These are phyloP conservation scores for Varecia variegata DNA, from an alignment of 2,797 vertebrate species.

Conservation along the genomic window DNA sequence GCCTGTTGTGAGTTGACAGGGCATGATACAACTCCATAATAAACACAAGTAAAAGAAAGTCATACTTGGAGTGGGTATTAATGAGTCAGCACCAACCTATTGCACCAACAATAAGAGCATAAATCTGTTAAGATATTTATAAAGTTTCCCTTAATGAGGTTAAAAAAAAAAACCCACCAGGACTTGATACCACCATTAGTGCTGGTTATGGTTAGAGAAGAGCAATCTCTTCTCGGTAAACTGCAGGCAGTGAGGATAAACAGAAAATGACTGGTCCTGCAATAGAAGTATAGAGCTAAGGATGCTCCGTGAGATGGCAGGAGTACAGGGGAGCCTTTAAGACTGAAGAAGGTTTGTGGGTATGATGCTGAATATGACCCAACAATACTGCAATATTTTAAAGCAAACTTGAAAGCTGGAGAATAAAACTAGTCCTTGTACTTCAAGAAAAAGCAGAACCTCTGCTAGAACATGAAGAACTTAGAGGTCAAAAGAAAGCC, in stretches of 20 bases:
- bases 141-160: background rate
- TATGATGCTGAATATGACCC: background rate
- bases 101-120: background rate
- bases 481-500: slow-evolving; percentile 38
- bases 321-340: background rate
- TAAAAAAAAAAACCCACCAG: background rate
- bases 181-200: background rate
- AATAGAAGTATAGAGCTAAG: background rate
- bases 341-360: background rate
- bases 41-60: slow-evolving; percentile 6
- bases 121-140: background rate
- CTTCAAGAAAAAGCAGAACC: slow-evolving; percentile 17
- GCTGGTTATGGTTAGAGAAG: background rate
- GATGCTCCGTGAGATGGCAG: background rate
- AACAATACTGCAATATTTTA: background rate
- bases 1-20: background rate
- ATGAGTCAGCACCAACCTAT: background rate
- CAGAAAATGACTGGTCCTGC: background rate
- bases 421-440: background rate
- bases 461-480: slow-evolving; percentile 7
- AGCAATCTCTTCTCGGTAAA: background rate
- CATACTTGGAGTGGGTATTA: background rate
- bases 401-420: background rate
- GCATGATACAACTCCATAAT: background rate
- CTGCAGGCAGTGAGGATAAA: background rate